phyloP scores from a whole-genome alignment of 2,113 vertebrate genomes.

The Benitochromis conjunctus region DNA sequence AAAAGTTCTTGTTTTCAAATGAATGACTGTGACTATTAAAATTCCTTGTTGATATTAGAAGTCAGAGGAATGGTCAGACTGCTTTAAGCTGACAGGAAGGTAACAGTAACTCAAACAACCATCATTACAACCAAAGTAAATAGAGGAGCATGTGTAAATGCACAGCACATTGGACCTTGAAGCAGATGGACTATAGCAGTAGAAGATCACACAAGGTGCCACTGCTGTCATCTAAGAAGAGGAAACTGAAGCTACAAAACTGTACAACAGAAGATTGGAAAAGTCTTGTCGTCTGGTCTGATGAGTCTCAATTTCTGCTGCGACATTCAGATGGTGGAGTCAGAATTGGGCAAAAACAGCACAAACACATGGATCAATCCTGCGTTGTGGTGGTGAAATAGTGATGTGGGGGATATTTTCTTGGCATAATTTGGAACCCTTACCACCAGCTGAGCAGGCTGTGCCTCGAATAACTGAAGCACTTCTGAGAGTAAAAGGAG shows the following conservation, averaged over 20 bases:
- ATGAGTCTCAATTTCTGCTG: not conserved
- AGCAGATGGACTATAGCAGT: not conserved
- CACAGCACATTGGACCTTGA: not conserved
- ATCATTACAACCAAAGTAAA: not conserved
- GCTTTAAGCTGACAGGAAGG: not conserved
- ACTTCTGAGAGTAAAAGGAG: not conserved
- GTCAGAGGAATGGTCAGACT: not conserved
- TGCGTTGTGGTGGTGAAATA: not conserved
- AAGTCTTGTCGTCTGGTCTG: not conserved
- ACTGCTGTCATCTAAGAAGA: not conserved
- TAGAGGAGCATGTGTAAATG: not conserved
- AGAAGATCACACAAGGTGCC: not conserved
- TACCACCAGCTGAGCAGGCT: not conserved
- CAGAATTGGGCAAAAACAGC: rapidly evolving
- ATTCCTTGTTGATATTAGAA: not conserved
- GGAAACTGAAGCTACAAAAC: not conserved
- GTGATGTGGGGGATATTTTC: not conserved
- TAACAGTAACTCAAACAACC: not conserved
- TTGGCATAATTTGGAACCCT: rapidly evolving
- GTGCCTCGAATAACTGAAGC: rapidly evolving
- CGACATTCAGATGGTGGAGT: not conserved
- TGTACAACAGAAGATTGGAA: not conserved
- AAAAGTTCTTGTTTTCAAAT: not conserved
- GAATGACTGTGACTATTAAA: not conserved
- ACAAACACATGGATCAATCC: not conserved